These are phyloP conservation scores for Pollicipes pollicipes DNA, from an alignment of 1,140 invertebrate species.

Conservation along the genomic window DNA sequence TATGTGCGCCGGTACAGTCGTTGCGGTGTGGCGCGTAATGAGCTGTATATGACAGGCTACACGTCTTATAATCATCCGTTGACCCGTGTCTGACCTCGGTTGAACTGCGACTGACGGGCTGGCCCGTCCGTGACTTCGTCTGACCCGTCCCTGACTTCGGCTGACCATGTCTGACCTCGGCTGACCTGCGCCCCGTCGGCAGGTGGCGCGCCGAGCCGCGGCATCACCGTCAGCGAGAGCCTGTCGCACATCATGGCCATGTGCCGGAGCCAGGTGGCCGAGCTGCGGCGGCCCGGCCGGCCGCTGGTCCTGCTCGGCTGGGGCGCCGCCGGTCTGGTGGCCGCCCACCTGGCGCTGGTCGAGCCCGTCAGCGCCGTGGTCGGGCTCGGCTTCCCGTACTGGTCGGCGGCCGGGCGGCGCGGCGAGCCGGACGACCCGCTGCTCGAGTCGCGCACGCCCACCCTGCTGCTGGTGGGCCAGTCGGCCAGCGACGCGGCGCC, in stretches of 20 bases:
- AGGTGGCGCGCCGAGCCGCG: constrained; percentile 18
- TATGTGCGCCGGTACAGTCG: too few species aligned
- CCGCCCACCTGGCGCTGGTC: constrained; percentile 32
- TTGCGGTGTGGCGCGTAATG: too few species aligned
- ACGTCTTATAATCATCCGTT: too few species aligned
- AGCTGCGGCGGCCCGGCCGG: constrained; percentile 37
- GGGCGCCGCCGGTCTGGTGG: constrained; percentile 50
- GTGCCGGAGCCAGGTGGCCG: neutral
- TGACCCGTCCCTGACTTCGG: neutral
- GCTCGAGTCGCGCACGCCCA: constrained; percentile 50
- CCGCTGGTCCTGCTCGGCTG: constrained; percentile 60
- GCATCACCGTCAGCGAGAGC: constrained; percentile 28
- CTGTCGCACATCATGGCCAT: constrained; percentile 50
- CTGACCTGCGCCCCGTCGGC: too few species aligned
- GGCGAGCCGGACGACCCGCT: constrained; percentile 61
- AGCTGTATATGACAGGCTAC: too few species aligned
- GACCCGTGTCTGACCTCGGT: too few species aligned
- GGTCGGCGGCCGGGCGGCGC: constrained; percentile 49
- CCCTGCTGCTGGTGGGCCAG: constrained; percentile 63
- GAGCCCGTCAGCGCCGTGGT: constrained; percentile 48
- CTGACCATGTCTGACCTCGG: too few species aligned
- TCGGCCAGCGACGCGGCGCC: constrained; percentile 35
- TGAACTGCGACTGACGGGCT: too few species aligned
- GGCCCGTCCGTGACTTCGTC: too few species aligned
- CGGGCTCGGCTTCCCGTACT: constrained; percentile 60